Percentiles rank a stretch among this genome's conserved stretches.
Evolutionary conservation across 2,113 vertebrate genomes (phyloP).

Genomic region (Heptranchias perlo): DNA sequence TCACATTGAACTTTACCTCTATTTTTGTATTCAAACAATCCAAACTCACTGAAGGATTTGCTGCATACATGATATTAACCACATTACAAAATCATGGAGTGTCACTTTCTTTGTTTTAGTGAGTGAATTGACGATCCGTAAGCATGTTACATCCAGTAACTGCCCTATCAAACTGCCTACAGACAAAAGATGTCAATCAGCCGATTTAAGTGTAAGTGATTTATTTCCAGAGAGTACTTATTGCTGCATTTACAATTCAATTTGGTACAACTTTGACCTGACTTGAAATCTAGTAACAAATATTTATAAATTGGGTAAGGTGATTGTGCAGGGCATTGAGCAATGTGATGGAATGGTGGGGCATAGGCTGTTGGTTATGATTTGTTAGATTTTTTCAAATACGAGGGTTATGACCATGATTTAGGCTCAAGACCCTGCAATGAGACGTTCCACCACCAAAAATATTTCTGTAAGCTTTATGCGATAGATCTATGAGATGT

Average conservation of each 20-base stretch:
- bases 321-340: not conserved
- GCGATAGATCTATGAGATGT: too few relatives aligned
- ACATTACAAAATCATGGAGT: not conserved
- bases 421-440: too few relatives aligned
- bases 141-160: fast-evolving
- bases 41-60: not conserved
- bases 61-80: not conserved
- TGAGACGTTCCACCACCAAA: too few relatives aligned
- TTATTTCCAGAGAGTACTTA: not conserved
- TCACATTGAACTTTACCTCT: not conserved
- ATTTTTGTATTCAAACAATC: not conserved
- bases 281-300: not conserved
- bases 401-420: too few relatives aligned
- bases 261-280: not conserved
- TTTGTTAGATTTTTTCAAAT: too few relatives aligned
- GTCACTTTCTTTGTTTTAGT: not conserved
- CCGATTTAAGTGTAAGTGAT: fast-evolving
- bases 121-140: not conserved
- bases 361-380: too few relatives aligned
- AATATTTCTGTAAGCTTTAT: too few relatives aligned
- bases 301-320: not conserved
- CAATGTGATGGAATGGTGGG: too few relatives aligned
- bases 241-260: not conserved
- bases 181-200: fast-evolving
- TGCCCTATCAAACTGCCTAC: not conserved